Evolutionary conservation across 2,888 invertebrate genomes (phyloP).

Genomic region (Dexiosoma caninum): DNA sequence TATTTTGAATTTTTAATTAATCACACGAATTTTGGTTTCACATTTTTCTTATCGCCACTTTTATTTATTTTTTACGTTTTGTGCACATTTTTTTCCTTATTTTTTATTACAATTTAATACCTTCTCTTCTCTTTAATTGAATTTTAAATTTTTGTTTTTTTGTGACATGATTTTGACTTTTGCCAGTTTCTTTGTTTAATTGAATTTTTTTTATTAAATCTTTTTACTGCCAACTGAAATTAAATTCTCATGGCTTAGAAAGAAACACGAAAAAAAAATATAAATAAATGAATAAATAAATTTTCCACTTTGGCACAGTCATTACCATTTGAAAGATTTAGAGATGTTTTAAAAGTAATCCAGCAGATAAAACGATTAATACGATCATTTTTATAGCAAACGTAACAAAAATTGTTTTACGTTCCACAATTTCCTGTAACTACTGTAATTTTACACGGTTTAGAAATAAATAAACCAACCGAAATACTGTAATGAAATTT

Average conservation of each 20-base stretch:
- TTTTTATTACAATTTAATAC: conserved; percentile 28
- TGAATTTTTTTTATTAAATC: background rate
- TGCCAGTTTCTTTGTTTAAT: conserved; percentile 50
- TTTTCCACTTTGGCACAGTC: conserved; percentile 22
- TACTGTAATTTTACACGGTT: background rate
- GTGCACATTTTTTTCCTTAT: conserved; percentile 24
- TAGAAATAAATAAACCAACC: background rate
- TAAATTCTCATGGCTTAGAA: conserved; percentile 14
- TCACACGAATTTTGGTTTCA: conserved; percentile 30
- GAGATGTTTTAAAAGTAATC: background rate
- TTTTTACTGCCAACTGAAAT: conserved; percentile 13
- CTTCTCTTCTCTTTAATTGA: conserved; percentile 34
- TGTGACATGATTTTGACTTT: conserved; percentile 22
- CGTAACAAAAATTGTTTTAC: background rate
- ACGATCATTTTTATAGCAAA: background rate
- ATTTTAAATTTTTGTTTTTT: background rate
- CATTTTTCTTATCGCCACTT: conserved; percentile 1
- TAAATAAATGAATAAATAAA: background rate
- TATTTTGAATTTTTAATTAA: conserved; percentile 33
- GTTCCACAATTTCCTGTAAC: background rate
- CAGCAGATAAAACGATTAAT: background rate
- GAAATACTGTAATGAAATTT: background rate
- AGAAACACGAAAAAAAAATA: background rate
- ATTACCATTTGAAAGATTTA: conserved; percentile 53
- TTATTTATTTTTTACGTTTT: conserved; percentile 21